Percentiles rank a stretch among this genome's conserved stretches.
These are phyloP conservation scores for Orchesella flavescens DNA, from an alignment of 2,888 invertebrate genomes.

Conservation along the genomic window DNA sequence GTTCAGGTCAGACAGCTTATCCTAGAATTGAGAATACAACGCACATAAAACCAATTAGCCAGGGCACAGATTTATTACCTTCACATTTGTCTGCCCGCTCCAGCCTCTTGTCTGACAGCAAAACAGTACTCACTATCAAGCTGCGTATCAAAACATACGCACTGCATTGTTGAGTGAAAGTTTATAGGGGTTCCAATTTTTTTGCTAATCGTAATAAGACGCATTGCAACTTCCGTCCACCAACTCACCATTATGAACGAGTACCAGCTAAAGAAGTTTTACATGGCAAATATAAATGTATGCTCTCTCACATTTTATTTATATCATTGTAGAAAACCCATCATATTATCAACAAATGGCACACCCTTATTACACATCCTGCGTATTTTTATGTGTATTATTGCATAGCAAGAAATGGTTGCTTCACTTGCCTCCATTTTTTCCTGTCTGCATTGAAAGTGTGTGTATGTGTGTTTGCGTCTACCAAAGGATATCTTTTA, in stretches of 20 bases:
- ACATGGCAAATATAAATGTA: too few relatives aligned
- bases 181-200: not conserved
- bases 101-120: not conserved
- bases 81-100: constrained; percentile 40
- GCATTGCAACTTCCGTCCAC: constrained; percentile 27
- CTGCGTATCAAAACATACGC: not conserved
- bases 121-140: not conserved
- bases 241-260: too few relatives aligned
- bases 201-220: not conserved
- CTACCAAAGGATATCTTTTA: constrained; percentile 20
- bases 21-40: constrained; percentile 63
- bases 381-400: not conserved
- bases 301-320: too few relatives aligned
- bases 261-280: too few relatives aligned
- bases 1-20: constrained; percentile 64
- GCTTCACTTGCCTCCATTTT: not conserved
- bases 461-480: too few relatives aligned
- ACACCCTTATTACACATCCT: not conserved
- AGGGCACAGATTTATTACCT: constrained; percentile 64
- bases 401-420: too few relatives aligned
- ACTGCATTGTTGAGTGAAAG: too few relatives aligned
- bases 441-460: constrained; percentile 28
- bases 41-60: constrained; percentile 68
- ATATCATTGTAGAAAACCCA: too few relatives aligned
- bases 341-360: too few relatives aligned